phyloP scores from a whole-genome alignment of 2,113 vertebrate genomes.

The Tapirus terrestris region DNA sequence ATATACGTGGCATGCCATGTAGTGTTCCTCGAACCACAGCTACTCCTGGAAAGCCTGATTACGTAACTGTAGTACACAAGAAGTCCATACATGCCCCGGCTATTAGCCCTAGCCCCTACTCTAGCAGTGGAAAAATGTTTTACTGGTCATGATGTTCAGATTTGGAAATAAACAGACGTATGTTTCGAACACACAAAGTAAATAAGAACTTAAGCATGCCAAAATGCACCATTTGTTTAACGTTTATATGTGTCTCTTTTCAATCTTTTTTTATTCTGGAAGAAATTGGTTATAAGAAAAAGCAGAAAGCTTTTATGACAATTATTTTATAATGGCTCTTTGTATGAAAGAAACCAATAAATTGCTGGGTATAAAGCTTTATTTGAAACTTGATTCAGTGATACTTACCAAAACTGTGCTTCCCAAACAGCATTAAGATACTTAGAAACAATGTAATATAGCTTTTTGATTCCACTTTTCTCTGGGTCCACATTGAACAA shows the following conservation, averaged over 20 bases:
- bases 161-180: conserved; percentile 30
- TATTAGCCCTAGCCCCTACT: neutral
- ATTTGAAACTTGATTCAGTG: conserved; percentile 68
- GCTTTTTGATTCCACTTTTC: conserved; percentile 60
- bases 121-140: neutral
- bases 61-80: neutral
- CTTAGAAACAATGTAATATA: conserved; percentile 55
- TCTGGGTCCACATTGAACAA: conserved; percentile 80
- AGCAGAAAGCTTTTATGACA: conserved; percentile 64
- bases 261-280: neutral
- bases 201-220: conserved; percentile 6
- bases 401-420: conserved; percentile 50
- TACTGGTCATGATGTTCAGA: neutral
- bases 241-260: conserved; percentile 24
- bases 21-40: neutral
- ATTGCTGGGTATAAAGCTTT: conserved; percentile 67
- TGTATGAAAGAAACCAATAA: conserved; percentile 56
- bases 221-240: neutral
- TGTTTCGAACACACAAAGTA: conserved; percentile 23
- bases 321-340: conserved; percentile 35
- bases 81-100: neutral
- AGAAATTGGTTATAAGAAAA: conserved; percentile 54
- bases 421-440: conserved; percentile 52
- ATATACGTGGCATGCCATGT: neutral
- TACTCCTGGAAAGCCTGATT: neutral